Evolutionary conservation across 2,888 invertebrate genomes (phyloP).

Genomic region (Myopa tessellatipennis): DNA sequence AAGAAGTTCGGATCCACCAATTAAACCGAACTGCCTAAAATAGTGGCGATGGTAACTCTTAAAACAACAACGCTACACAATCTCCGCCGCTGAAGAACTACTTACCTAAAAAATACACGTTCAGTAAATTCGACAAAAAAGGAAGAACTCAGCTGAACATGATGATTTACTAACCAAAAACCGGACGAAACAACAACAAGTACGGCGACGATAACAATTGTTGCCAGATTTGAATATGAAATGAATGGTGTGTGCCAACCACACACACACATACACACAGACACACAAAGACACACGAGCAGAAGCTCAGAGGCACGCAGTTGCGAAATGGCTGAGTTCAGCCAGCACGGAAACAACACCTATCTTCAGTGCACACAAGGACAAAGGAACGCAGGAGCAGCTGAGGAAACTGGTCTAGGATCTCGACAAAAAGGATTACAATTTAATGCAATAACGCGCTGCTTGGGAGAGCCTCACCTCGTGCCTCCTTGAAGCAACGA

Average conservation of each 20-base stretch:
- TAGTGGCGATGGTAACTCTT: not conserved
- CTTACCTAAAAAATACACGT: slow-evolving; percentile 63
- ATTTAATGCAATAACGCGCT: slow-evolving; percentile 60
- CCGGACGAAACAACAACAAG: slow-evolving; percentile 11
- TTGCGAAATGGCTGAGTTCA: not conserved
- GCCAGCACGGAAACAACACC: slow-evolving; percentile 4
- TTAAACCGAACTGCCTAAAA: slow-evolving; percentile 18
- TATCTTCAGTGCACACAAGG: not conserved
- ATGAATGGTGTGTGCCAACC: slow-evolving; percentile 57
- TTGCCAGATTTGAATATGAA: slow-evolving; percentile 51
- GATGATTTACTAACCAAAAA: slow-evolving; percentile 45
- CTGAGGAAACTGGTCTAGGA: not conserved
- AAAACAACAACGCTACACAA: not conserved
- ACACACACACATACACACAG: slow-evolving; percentile 2
- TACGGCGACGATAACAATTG: slow-evolving; percentile 18
- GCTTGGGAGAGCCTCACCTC: slow-evolving; percentile 5
- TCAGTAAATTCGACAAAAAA: slow-evolving; percentile 45
- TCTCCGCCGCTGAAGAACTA: slow-evolving; percentile 39
- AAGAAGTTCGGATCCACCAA: slow-evolving; percentile 37
- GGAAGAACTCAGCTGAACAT: slow-evolving; percentile 46
- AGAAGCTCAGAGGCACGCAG: slow-evolving; percentile 8
- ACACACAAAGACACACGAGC: slow-evolving; percentile 14
- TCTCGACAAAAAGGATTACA: slow-evolving; percentile 52
- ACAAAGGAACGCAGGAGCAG: not conserved
- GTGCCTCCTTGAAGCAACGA: slow-evolving; percentile 43